Evolutionary conservation across 2,888 invertebrate genomes (phyloP).

Genomic region (Pseudococcus jackbeardsleyi): DNA sequence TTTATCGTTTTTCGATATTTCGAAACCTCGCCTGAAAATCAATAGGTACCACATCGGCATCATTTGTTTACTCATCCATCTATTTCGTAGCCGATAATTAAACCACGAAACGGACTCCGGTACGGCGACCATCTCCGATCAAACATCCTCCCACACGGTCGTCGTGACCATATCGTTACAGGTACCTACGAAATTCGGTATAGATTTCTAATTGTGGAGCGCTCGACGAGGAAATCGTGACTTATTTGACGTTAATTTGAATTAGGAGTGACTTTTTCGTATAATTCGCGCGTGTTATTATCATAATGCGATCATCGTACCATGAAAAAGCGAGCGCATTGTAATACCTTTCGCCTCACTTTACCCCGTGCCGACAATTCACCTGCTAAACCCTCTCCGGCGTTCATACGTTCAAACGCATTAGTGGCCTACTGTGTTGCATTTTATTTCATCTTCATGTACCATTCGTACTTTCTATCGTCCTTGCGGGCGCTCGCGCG

Average conservation of each 20-base stretch:
- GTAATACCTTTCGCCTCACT: background rate
- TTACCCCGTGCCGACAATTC: background rate
- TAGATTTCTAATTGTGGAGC: background rate
- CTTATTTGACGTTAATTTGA: constrained; percentile 28
- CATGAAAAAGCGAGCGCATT: constrained; percentile 7
- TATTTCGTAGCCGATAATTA: background rate
- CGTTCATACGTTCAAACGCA: background rate
- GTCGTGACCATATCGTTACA: background rate
- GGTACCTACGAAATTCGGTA: background rate
- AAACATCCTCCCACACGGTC: background rate
- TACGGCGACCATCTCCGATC: background rate
- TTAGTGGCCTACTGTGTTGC: background rate
- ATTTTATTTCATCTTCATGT: background rate
- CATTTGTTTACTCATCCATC: too few relatives aligned
- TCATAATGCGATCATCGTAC: background rate
- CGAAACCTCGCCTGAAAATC: too few relatives aligned
- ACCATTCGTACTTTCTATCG: background rate
- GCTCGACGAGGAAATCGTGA: background rate
- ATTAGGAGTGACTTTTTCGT: background rate
- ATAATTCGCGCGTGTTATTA: background rate
- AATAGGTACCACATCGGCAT: too few relatives aligned
- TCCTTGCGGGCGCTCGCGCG: background rate
- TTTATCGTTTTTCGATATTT: too few relatives aligned
- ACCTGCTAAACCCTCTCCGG: background rate
- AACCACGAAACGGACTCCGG: background rate